Evolutionary conservation across 2,888 invertebrate species (phyloP), one percentile per base, ranked within the genome.

Genomic region (Drosophila histrio): DNA sequence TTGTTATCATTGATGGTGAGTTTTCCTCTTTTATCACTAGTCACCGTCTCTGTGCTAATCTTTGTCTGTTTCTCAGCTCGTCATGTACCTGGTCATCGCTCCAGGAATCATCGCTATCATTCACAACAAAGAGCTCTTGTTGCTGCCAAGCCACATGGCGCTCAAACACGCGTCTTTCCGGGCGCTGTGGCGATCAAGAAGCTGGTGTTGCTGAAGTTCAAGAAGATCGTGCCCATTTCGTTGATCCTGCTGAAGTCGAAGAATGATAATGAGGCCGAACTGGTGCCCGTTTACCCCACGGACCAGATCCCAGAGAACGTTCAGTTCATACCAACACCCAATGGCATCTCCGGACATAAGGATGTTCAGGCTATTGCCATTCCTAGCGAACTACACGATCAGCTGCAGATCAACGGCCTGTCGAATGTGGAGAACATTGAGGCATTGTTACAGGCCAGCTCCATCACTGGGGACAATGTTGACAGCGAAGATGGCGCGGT

Each of bases 351-450:
- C 0, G 89, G 90, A 2, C 88, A 90, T 63, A 89, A 88, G 70
- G 90, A 90, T 50, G 90, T 91, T 2, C 90, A 90, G 70, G 89
- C 90, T 5, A 87, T 90, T 32, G 90, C 90, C 70, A 89, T 91
- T 15, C 91, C 91, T 52, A 86, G 69, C 39, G 90, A 90, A 41
- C 56, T 90, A 61, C 88, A 90, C 54, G 83, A 90, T 7, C 89
- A 90, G 73, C 77, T 90, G 15, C 79, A 89, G 59, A 61, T 83
- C 41, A 85, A 83, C 11, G 89, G 90, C 0, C 67, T 90, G 6
- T 76, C 88, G 49, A 86, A 89, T 24, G 60, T 89, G 34, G 89
- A 89, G 65, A 86, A 86, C 21, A 87, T 90, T 30, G 89, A 89
- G 57, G 80, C 88, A 0, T 53, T 90, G 24, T 76, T 90, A 32